Evolutionary conservation across 2,113 vertebrate species (phyloP), one percentile per base, ranked within the genome.

Genomic region (Equus quagga): DNA sequence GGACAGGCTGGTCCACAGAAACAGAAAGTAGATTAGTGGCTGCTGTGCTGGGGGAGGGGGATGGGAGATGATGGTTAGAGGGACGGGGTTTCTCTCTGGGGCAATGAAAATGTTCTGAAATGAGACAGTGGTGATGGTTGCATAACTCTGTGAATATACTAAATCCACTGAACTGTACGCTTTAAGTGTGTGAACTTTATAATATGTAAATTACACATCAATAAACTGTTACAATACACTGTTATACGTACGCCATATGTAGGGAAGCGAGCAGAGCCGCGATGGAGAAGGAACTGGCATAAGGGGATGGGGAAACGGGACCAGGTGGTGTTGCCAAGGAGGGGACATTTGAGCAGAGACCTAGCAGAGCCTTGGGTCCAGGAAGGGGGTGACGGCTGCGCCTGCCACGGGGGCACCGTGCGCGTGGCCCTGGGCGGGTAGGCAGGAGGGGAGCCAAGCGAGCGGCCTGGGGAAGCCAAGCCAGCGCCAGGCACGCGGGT

Each of bases 401-500:
- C 24, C 44, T 44, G 36, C 28, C 56, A 33, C 4, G n/a, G 18
- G 28, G 58, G 23, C 46, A 9, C 54, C 1, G 12, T 31, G 6
- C 15, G 18, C 26, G 56, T 12, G 51, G 54, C n/a, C 23, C 56
- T 21, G 56, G 83, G 31, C 18, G 14, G 46, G 36, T 13, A 0
- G 2, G 6, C 9, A 23, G 44, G 60, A 11, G 21, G 58, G 31
- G 51, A 2, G 26, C 69, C 3, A 0, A 31, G 17, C 0, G 6
- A 75, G 75, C 49, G 0, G 11, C 28, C 4, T 23, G 15, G 41
- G 56, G 67, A 88, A 75, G 31, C 2, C 9, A 5, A 64, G 11
- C 51, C 49, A 28, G 33, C 15, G 41, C 6, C 28, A 31, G 49
- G 36, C 23, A 33, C 6, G 3, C 5, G 11, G 36, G 23, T 5